Conservation (phyloP, 2,888 invertebrate genomes). For the Dioctria linearis region DNA sequence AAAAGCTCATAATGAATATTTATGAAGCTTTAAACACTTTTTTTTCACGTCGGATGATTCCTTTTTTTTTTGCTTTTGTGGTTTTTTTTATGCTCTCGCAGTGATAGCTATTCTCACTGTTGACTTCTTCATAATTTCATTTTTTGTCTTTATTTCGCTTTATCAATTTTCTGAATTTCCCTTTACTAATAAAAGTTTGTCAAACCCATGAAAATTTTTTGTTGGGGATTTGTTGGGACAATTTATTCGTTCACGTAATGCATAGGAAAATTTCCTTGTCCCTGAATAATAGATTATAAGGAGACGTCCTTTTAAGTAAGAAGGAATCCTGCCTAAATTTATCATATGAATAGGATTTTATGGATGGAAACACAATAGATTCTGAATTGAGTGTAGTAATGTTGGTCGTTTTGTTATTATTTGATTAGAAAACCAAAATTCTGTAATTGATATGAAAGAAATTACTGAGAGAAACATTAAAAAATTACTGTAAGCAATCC, state of each 20-base stretch:
- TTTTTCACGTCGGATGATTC: slow-evolving; percentile 24
- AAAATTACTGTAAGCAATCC: no score
- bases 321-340: slow-evolving; percentile 12
- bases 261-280: slow-evolving; percentile 37
- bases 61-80: slow-evolving; percentile 10
- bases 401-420: background rate
- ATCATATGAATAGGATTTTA: slow-evolving; percentile 29
- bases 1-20: slow-evolving; percentile 52
- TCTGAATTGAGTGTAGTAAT: background rate
- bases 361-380: background rate
- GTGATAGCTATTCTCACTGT: slow-evolving; percentile 40
- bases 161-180: slow-evolving; percentile 46
- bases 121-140: slow-evolving; percentile 35
- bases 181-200: slow-evolving; percentile 42
- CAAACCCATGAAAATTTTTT: slow-evolving; percentile 33
- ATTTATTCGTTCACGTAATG: slow-evolving; percentile 39
- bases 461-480: no score
- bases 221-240: slow-evolving; percentile 34
- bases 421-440: no score
- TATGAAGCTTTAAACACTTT: slow-evolving; percentile 51
- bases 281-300: slow-evolving; percentile 37
- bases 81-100: background rate
- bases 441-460: no score
- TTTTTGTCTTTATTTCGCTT: slow-evolving; percentile 50
- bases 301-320: background rate